Evolutionary conservation across 2,797 vertebrate genomes (phyloP).

Genomic region (Parotocinclus haroldoi): DNA sequence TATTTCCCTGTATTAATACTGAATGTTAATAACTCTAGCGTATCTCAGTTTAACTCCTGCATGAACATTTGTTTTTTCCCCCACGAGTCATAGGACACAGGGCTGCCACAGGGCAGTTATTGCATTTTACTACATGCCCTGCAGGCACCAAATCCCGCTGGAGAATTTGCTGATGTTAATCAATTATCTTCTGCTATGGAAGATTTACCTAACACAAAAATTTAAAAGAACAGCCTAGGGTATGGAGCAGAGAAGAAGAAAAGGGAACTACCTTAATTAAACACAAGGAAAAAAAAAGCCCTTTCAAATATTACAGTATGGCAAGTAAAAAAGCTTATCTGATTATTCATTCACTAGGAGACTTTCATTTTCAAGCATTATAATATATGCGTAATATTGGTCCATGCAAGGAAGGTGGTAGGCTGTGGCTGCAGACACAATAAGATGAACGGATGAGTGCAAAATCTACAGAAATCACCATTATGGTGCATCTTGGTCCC

Average conservation of each 20-base stretch:
- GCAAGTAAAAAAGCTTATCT: constrained; percentile 3
- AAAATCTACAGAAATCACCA: constrained; percentile 1
- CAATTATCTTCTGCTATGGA: too few relatives aligned
- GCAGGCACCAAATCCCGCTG: not conserved
- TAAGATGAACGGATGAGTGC: constrained; percentile 13
- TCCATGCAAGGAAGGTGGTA: not conserved
- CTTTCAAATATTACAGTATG: not conserved
- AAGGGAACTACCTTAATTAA: too few relatives aligned
- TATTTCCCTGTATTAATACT: not conserved
- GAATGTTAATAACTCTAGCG: too few relatives aligned
- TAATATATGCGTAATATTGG: constrained; percentile 9
- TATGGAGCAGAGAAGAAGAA: not conserved
- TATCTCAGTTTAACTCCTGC: too few relatives aligned
- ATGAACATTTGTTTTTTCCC: not conserved
- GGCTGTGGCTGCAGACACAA: constrained; percentile 2
- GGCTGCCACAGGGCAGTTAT: not conserved
- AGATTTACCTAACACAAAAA: not conserved
- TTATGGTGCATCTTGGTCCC: not conserved
- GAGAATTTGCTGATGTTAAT: too few relatives aligned
- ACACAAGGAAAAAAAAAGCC: not conserved
- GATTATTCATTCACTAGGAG: constrained; percentile 22
- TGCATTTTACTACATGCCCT: not conserved
- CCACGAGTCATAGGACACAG: not conserved
- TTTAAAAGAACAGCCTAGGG: not conserved
- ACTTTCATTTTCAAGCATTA: constrained; percentile 18